Percentiles rank a stretch among this genome's conserved stretches.
Conservation (phyloP, 2,797 vertebrate genomes). For the Sciaenops ocellatus region DNA sequence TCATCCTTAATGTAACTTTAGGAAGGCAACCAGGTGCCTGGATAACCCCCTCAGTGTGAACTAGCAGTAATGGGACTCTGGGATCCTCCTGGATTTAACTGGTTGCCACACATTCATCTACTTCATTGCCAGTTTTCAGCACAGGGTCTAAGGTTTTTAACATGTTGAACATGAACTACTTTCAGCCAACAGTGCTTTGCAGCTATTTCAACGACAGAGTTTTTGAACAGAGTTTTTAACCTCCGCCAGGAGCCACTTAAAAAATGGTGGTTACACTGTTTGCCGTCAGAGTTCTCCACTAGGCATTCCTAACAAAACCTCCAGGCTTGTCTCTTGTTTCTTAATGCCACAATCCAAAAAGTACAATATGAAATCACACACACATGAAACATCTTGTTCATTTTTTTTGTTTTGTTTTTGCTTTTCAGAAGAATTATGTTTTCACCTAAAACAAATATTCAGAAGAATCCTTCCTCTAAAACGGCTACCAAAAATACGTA, state of each 20-base stretch:
- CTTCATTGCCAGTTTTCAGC: neutral
- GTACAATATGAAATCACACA: neutral
- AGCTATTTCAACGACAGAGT: neutral
- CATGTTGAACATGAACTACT: neutral
- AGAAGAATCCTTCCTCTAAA: constrained; percentile 67
- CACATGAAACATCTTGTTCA: too few relatives aligned
- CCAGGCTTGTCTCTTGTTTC: neutral
- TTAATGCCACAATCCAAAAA: neutral
- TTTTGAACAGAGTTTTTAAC: neutral
- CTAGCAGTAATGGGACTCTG: neutral
- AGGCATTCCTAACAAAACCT: neutral
- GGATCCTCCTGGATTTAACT: neutral
- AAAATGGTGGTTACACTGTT: neutral
- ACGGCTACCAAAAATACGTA: constrained; percentile 81
- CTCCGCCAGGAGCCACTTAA: neutral
- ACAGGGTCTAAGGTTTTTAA: neutral
- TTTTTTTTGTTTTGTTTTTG: constrained; percentile 22
- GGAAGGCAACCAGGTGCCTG: neutral
- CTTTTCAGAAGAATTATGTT: constrained; percentile 87
- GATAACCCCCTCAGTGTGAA: neutral
- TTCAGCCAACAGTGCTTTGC: neutral
- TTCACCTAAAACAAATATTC: constrained; percentile 85
- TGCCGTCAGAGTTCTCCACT: constrained; percentile 13
- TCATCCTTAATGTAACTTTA: neutral
- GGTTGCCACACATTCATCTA: neutral